Evolutionary conservation across 2,113 vertebrate species (phyloP), one percentile per base, ranked within the genome.

Genomic region (Pristiophorus japonicus): DNA sequence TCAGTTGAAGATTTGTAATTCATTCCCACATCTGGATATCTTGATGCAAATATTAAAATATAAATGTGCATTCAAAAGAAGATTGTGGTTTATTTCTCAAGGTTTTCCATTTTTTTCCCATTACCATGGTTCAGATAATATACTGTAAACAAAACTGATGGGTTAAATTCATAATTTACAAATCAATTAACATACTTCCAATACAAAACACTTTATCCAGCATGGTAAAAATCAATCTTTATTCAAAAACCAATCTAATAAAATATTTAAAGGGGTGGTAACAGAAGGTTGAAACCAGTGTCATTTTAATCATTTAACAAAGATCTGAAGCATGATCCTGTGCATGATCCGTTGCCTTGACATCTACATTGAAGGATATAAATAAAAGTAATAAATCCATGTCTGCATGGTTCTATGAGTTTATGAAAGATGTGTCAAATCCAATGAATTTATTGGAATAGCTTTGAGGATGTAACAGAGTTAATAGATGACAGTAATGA

Each of bases 371-470:
- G 85, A 30, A 90, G 27, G 62, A 14, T 90, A 90, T 59, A 59
- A 90, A 90, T 59, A 90, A 90, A 34, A 62, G 51, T 34, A 90
- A 90, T 90, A 90, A 90, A 62, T 90, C 87, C 30, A 16, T 59
- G 87, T 34, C 87, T 62, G 30, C 51, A 55, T 12, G n/a, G 51
- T 30, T 90, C 62, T 90, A 90, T 62, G 55, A 55, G 30, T 59
- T 90, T 90, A 55, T 90, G 27, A 62, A 90, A 90, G 51, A 27
- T 59, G 16, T n/a, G 87, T 90, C 87, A 62, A 90, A 90, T 16
- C 51, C 11, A 62, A 55, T 62, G 27, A 62, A 90, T 90, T 90
- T n/a, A 90, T 90, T 90, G 87, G 27, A 55, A 90, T 90, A 14
- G 34, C 87, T 90, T 59, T 59, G 47, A 90, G 51, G 51, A 5